Evolutionary conservation across 1,140 invertebrate genomes (phyloP).

Genomic region (Chlorops oryzae): DNA sequence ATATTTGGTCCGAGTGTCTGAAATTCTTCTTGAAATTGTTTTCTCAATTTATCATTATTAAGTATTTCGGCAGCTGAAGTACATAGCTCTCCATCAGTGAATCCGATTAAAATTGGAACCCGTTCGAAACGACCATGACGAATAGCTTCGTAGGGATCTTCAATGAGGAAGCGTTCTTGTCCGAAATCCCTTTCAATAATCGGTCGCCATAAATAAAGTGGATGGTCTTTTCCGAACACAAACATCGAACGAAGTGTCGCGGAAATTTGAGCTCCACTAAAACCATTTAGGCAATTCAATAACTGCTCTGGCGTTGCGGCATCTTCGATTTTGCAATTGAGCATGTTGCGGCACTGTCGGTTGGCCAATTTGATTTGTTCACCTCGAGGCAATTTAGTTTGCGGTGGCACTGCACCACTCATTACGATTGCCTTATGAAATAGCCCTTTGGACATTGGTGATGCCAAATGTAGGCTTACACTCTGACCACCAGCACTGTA

Average conservation of each 20-base stretch:
- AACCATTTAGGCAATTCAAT: conserved; percentile 56
- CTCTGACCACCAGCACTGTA: conserved; percentile 61
- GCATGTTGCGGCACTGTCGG: conserved; percentile 7
- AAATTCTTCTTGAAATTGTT: conserved; percentile 48
- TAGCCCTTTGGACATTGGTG: conserved; percentile 52
- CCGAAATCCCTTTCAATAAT: conserved; percentile 59
- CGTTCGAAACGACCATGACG: conserved; percentile 51
- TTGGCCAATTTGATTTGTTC: conserved; percentile 53
- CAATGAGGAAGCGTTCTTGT: conserved; percentile 56
- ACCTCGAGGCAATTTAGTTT: conserved; percentile 13
- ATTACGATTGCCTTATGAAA: conserved; percentile 51
- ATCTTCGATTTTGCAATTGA: conserved; percentile 4
- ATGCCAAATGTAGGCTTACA: conserved; percentile 58
- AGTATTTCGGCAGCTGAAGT: conserved; percentile 31
- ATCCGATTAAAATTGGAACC: conserved; percentile 58
- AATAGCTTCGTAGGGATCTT: conserved; percentile 53
- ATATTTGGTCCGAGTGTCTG: conserved; percentile 49
- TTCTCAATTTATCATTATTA: conserved; percentile 37
- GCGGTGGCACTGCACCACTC: conserved; percentile 38
- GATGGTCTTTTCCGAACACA: conserved; percentile 21
- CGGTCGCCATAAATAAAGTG: conserved; percentile 50
- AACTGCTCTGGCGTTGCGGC: no score
- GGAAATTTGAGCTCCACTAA: conserved; percentile 22
- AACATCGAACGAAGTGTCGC: conserved; percentile 17
- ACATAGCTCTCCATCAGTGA: conserved; percentile 57